These are phyloP conservation scores for Daktulosphaira vitifoliae DNA, from an alignment of 1,140 invertebrate species.

Conservation along the genomic window DNA sequence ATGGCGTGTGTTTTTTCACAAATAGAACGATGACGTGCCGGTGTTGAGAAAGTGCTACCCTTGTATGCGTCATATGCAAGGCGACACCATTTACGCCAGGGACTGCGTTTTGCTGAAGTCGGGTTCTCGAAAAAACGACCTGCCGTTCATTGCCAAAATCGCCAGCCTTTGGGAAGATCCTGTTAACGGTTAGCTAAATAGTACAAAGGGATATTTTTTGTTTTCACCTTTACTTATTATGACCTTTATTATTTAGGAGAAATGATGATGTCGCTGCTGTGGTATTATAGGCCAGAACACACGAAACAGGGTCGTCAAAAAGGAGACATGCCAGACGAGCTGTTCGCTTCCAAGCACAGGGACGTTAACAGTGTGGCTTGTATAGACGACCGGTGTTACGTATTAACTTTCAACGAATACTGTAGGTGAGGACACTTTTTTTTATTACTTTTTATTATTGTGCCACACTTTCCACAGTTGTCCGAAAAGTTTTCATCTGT, in stretches of 20 bases:
- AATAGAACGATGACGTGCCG: slow-evolving; percentile 70
- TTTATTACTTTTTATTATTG: too few relatives aligned
- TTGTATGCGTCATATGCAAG: slow-evolving; percentile 74
- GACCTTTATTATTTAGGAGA: slow-evolving; percentile 56
- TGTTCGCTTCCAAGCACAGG: slow-evolving; percentile 88
- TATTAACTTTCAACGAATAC: slow-evolving; percentile 93
- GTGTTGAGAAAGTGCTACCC: slow-evolving; percentile 72
- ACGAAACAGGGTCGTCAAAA: slow-evolving; percentile 75
- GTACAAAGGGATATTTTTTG: not conserved
- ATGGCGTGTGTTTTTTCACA: slow-evolving; percentile 35
- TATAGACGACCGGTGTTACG: slow-evolving; percentile 96
- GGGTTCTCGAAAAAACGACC: slow-evolving; percentile 68
- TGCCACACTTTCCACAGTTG: not conserved
- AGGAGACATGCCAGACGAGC: slow-evolving; percentile 75
- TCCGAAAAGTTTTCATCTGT: not conserved
- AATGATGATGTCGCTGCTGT: slow-evolving; percentile 93
- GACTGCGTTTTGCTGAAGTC: slow-evolving; percentile 86
- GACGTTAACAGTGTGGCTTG: slow-evolving; percentile 93
- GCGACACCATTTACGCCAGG: slow-evolving; percentile 72
- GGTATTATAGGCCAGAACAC: slow-evolving; percentile 97
- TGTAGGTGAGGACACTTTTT: slow-evolving; percentile 87
- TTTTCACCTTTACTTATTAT: not conserved
- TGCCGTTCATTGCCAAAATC: slow-evolving; percentile 90
- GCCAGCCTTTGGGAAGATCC: slow-evolving; percentile 89
- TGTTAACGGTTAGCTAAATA: slow-evolving; percentile 62